A percentile compares a stretch with the other conserved stretches of the same genome.
phyloP scores from a whole-genome alignment of 2,797 vertebrate species.

The Toxotes lorentzi region DNA sequence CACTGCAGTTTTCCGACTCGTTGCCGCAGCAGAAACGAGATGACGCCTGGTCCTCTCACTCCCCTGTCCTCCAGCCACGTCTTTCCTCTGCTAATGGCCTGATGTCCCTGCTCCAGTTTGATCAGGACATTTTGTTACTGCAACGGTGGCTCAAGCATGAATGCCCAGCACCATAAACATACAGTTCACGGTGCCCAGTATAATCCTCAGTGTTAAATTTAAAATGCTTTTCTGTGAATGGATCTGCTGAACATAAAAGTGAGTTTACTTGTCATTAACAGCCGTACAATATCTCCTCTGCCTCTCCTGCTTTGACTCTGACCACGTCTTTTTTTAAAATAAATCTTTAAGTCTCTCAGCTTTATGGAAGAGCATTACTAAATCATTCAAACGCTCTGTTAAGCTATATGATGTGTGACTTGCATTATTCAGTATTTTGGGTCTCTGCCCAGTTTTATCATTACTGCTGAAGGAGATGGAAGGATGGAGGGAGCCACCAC shows the following conservation, averaged over 20 bases:
- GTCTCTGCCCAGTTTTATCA: neutral
- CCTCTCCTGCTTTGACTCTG: too few relatives aligned
- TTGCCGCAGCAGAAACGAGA: constrained; percentile 9
- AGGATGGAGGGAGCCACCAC: too few relatives aligned
- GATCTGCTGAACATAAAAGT: neutral
- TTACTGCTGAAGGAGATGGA: neutral
- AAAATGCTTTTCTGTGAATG: neutral
- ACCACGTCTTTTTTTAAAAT: too few relatives aligned
- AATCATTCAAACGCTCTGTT: too few relatives aligned
- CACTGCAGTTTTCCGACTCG: constrained; percentile 18
- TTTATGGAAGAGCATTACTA: too few relatives aligned
- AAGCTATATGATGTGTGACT: too few relatives aligned
- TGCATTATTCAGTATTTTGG: too few relatives aligned
- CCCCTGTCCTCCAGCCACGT: constrained; percentile 28
- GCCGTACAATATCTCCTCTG: neutral
- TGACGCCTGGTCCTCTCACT: constrained; percentile 6
- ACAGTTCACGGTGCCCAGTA: neutral
- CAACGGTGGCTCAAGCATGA: neutral
- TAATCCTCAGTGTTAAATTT: neutral
- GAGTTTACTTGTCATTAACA: neutral
- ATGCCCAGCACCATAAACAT: neutral
- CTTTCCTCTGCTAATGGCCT: constrained; percentile 21
- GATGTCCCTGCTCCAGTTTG: neutral
- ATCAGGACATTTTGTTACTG: constrained; percentile 9
- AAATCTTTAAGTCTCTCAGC: too few relatives aligned